Percentiles rank a stretch among this genome's conserved stretches.
Evolutionary conservation across 2,888 invertebrate genomes (phyloP).

Genomic region (Andricus curvator): DNA sequence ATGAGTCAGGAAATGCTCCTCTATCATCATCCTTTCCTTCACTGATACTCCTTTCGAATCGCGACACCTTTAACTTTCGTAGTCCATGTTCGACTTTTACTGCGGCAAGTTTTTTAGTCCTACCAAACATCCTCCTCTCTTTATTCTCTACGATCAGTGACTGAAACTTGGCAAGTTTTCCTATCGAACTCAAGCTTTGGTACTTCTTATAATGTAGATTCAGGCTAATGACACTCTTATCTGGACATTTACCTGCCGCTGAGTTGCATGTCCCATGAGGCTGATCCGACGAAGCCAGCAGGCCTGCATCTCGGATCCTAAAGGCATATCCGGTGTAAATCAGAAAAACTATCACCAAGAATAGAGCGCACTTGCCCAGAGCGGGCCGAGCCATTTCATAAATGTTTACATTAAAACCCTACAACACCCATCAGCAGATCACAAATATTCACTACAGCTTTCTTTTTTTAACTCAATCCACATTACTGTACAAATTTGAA

Average conservation of each 20-base stretch:
- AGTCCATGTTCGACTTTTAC: slow-evolving; percentile 1
- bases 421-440: not conserved
- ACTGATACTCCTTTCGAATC: not conserved
- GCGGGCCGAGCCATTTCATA: slow-evolving; percentile 71
- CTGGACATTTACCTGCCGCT: slow-evolving; percentile 62
- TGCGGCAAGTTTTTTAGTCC: not conserved
- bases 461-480: not conserved
- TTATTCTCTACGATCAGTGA: slow-evolving; percentile 66
- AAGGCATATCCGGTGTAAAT: slow-evolving; percentile 69
- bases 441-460: not conserved
- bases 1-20: slow-evolving; percentile 68
- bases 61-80: not conserved
- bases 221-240: slow-evolving; percentile 44
- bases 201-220: slow-evolving; percentile 55
- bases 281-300: slow-evolving; percentile 48
- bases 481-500: not conserved
- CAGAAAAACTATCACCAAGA: slow-evolving; percentile 63
- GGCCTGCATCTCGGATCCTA: slow-evolving; percentile 67
- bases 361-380: slow-evolving; percentile 67
- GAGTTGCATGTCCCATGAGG: slow-evolving; percentile 57
- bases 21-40: slow-evolving; percentile 56
- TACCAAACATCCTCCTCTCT: slow-evolving; percentile 47
- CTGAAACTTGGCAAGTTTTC: slow-evolving; percentile 57
- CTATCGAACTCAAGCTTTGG: slow-evolving; percentile 58
- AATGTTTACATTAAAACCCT: not conserved